Percentiles rank a stretch among this genome's conserved stretches.
Conservation (phyloP, 2,113 vertebrate genomes). For the Oryctolagus cuniculus region DNA sequence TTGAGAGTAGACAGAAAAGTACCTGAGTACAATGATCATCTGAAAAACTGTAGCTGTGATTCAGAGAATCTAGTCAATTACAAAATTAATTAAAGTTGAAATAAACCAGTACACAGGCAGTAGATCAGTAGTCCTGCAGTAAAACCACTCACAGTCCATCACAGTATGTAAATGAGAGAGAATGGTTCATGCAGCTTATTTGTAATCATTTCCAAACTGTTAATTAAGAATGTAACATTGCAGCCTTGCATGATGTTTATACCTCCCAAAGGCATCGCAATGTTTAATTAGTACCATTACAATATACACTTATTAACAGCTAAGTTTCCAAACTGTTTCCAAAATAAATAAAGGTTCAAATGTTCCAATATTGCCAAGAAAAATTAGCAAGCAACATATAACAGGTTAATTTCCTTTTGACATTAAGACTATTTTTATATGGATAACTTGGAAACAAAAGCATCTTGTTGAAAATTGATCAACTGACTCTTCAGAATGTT, state of each 20-base stretch:
- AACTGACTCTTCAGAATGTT: neutral
- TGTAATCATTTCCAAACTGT: constrained; percentile 79
- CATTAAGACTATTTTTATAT: neutral
- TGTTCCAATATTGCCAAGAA: constrained; percentile 35
- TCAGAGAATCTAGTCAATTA: constrained; percentile 42
- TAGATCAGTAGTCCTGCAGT: constrained; percentile 38
- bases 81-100: constrained; percentile 72
- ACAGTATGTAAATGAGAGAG: constrained; percentile 70
- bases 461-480: neutral
- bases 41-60: neutral
- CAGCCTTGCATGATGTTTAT: constrained; percentile 74
- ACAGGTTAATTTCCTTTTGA: constrained; percentile 60
- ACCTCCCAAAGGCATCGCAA: constrained; percentile 67
- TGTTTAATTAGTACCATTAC: constrained; percentile 75
- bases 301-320: constrained; percentile 71
- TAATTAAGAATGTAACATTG: constrained; percentile 79
- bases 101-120: constrained; percentile 41
- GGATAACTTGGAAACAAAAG: neutral
- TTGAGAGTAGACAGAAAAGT: neutral
- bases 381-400: constrained; percentile 49
- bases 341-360: constrained; percentile 71
- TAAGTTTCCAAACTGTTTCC: constrained; percentile 68
- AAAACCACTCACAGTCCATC: constrained; percentile 61
- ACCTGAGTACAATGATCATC: neutral
- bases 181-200: constrained; percentile 61